Evolutionary conservation across 2,888 invertebrate species (phyloP).

Genomic region (Pseudococcus viburni): DNA sequence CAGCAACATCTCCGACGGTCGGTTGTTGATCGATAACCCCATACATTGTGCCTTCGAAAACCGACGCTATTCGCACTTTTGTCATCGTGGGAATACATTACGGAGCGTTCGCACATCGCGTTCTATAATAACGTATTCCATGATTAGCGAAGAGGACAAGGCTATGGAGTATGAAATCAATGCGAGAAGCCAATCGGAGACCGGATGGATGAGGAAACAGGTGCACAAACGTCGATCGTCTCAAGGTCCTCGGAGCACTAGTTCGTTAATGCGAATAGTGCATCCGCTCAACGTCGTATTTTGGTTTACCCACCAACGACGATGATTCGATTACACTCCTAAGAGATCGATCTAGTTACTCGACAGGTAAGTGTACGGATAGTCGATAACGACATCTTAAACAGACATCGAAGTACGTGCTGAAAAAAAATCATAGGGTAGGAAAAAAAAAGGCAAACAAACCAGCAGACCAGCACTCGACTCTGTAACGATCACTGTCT

Average conservation of each 20-base stretch:
- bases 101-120: background rate
- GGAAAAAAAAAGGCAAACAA: background rate
- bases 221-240: slow-evolving; percentile 44
- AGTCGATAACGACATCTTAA: slow-evolving; percentile 10
- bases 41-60: background rate
- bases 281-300: slow-evolving; percentile 42
- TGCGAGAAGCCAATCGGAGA: slow-evolving; percentile 40
- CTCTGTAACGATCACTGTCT: background rate
- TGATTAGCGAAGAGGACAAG: background rate
- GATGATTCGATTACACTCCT: slow-evolving; percentile 18
- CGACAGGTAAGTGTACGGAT: background rate
- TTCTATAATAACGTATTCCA: slow-evolving; percentile 10
- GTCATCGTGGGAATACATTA: slow-evolving; percentile 56
- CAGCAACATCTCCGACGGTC: background rate
- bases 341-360: slow-evolving; percentile 29
- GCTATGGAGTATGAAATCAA: background rate
- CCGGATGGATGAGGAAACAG: slow-evolving; percentile 53
- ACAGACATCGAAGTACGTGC: background rate
- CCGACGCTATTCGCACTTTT: background rate
- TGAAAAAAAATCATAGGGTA: background rate
- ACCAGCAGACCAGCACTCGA: background rate
- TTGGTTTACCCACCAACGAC: slow-evolving; percentile 45
- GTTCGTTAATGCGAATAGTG: slow-evolving; percentile 23
- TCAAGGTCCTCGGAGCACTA: slow-evolving; percentile 25
- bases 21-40: slow-evolving; percentile 3